These are phyloP conservation scores for Manis pentadactyla DNA, from an alignment of 2,797 vertebrate species.

Conservation along the genomic window DNA sequence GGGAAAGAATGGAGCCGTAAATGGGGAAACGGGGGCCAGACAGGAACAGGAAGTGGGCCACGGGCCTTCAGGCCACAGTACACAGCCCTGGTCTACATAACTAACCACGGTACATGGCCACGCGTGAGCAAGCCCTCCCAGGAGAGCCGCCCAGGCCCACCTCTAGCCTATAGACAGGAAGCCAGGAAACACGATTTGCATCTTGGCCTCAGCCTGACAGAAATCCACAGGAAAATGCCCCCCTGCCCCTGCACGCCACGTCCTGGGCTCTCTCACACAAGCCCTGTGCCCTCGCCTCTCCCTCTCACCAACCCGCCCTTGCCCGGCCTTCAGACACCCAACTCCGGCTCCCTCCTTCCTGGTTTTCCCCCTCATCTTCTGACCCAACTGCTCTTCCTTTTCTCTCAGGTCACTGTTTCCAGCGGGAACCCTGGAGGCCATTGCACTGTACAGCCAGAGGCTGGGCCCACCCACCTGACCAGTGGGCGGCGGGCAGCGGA, in stretches of 20 bases:
- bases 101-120: not conserved
- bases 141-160: not conserved
- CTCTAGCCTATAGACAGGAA: not conserved
- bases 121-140: not conserved
- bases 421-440: not conserved
- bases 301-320: not conserved
- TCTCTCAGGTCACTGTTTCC: not conserved
- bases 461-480: not conserved
- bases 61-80: not conserved
- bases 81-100: not conserved
- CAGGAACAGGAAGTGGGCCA: not conserved
- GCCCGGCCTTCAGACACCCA: not conserved
- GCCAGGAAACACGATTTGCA: not conserved
- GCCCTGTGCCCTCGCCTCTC: not conserved
- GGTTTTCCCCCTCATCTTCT: not conserved
- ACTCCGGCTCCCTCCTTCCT: too few relatives aligned
- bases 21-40: not conserved
- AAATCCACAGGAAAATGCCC: not conserved
- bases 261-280: not conserved
- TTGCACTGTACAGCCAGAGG: not conserved
- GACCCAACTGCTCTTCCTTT: not conserved
- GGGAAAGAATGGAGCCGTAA: not conserved
- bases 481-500: fast-evolving
- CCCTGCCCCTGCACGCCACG: not conserved
- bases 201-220: not conserved